phyloP scores from a whole-genome alignment of 1,140 invertebrate genomes.

The Heterodera carotae region DNA sequence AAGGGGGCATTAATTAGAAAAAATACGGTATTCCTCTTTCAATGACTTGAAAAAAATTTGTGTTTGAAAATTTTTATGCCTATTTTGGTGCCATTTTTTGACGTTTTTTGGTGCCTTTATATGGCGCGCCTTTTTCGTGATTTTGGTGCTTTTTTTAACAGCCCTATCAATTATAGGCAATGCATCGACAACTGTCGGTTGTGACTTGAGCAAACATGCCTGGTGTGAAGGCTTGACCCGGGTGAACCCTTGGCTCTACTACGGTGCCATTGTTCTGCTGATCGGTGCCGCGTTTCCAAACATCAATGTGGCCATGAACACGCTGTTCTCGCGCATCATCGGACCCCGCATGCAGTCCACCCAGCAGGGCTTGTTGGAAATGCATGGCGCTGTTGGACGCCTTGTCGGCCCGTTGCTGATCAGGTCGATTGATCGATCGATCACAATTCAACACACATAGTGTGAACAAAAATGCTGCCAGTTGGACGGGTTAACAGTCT shows the following conservation, averaged over 20 bases:
- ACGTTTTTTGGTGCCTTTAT: too few species aligned
- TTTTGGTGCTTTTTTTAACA: too few species aligned
- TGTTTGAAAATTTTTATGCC: too few species aligned
- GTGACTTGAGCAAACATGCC: constrained; percentile 14
- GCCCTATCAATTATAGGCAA: too few species aligned
- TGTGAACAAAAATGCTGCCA: neutral
- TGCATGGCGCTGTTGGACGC: constrained; percentile 25
- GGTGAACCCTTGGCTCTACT: constrained; percentile 24
- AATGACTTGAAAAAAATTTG: too few species aligned
- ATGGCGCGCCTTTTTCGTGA: too few species aligned
- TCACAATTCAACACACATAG: neutral
- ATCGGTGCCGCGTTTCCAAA: constrained; percentile 45
- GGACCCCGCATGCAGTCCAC: constrained; percentile 45
- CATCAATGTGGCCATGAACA: constrained; percentile 47
- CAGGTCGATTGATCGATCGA: constrained; percentile 26
- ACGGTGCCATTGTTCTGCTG: constrained; percentile 40
- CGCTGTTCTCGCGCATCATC: constrained; percentile 49
- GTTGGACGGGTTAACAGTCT: too few species aligned
- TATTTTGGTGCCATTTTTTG: too few species aligned
- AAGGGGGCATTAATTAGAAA: too few species aligned
- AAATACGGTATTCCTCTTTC: too few species aligned
- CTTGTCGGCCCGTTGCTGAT: constrained; percentile 34
- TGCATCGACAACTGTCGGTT: neutral
- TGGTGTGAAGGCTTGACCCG: constrained; percentile 25
- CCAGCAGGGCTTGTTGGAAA: constrained; percentile 43